phyloP scores from a whole-genome alignment of 2,113 vertebrate species.

The Rhea americana region DNA sequence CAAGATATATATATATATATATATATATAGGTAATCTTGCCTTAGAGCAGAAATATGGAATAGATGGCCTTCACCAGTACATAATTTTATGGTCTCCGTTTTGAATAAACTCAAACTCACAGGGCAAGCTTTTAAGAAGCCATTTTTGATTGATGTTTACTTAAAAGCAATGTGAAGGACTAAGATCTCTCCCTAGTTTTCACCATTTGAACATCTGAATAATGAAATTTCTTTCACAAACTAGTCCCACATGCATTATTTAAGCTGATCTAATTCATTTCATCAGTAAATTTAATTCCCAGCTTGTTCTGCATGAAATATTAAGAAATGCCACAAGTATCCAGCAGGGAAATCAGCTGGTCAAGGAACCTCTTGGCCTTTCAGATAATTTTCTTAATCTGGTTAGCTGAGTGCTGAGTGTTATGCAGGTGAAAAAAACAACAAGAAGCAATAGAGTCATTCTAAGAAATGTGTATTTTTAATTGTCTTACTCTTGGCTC shows the following conservation, averaged over 20 bases:
- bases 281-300: neutral
- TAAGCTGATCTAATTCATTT: neutral
- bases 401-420: neutral
- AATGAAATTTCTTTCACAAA: neutral
- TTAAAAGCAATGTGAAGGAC: neutral
- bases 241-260: neutral
- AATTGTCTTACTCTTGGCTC: neutral
- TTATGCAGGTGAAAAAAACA: neutral
- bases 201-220: neutral
- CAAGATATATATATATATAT: neutral
- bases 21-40: neutral
- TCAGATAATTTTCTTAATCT: neutral
- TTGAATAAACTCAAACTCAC: neutral
- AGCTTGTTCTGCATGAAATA: neutral
- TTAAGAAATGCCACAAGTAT: neutral
- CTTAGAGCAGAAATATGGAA: neutral
- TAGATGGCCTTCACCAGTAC: neutral
- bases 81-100: neutral
- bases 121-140: neutral
- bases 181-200: neutral
- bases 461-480: neutral
- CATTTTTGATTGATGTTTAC: neutral
- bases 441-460: neutral
- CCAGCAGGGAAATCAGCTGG: neutral
- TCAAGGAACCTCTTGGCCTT: neutral